phyloP scores from a whole-genome alignment of 2,113 vertebrate species.

The Oxyruncus cristatus region DNA sequence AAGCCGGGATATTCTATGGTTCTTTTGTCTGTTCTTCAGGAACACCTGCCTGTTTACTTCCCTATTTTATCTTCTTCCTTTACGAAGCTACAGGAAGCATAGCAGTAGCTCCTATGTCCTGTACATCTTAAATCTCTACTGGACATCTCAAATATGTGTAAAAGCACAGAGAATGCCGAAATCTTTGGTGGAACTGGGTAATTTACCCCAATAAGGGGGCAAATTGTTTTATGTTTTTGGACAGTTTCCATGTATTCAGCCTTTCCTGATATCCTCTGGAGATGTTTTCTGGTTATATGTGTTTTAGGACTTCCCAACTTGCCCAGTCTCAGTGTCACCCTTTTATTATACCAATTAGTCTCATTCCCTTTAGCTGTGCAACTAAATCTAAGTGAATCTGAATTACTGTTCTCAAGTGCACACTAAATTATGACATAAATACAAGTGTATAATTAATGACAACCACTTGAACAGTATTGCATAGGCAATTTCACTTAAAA shows the following conservation, averaged over 20 bases:
- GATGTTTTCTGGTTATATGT: background rate
- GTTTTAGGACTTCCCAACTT: background rate
- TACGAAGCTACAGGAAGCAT: background rate
- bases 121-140: background rate
- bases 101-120: background rate
- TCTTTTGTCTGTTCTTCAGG: background rate
- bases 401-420: constrained; percentile 22
- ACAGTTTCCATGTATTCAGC: background rate
- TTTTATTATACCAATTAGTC: background rate
- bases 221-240: background rate
- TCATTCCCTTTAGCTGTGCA: background rate
- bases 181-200: background rate
- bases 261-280: background rate
- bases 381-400: background rate
- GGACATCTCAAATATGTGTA: background rate
- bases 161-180: background rate
- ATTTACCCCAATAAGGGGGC: background rate
- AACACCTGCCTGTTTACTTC: background rate
- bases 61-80: background rate
- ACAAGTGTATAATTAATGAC: constrained; percentile 14
- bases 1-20: background rate
- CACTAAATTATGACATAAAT: constrained; percentile 27
- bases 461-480: background rate
- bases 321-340: background rate
- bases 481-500: background rate